These are phyloP conservation scores for Clanis bilineata DNA, from an alignment of 2,888 invertebrate genomes.

Conservation along the genomic window DNA sequence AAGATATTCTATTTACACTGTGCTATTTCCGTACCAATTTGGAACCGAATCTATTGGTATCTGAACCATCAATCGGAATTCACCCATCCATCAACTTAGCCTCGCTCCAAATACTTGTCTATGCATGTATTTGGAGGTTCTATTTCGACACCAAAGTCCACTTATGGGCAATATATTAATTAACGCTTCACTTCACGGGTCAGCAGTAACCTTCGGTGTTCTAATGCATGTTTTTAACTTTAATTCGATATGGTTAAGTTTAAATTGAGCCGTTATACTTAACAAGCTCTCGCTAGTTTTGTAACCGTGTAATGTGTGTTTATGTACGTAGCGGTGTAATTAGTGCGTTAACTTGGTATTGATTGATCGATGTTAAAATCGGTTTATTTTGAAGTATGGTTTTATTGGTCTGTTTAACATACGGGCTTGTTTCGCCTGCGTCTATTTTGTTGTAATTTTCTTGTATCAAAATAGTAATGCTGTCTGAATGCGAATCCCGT, in stretches of 20 bases:
- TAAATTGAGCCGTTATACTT: constrained; percentile 24
- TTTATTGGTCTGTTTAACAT: too few relatives aligned
- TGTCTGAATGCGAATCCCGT: too few relatives aligned
- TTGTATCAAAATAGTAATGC: too few relatives aligned
- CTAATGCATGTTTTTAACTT: constrained; percentile 18
- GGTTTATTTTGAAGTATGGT: too few relatives aligned
- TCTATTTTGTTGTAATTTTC: too few relatives aligned
- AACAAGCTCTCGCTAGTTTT: constrained; percentile 23
- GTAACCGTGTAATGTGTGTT: neutral
- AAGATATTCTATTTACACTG: too few relatives aligned
- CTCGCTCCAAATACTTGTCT: neutral
- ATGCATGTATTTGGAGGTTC: neutral
- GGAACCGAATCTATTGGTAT: too few relatives aligned
- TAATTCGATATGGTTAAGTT: constrained; percentile 24
- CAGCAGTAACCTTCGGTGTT: constrained; percentile 37
- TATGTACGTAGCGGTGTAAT: neutral
- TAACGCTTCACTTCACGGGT: constrained; percentile 44
- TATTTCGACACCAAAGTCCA: neutral
- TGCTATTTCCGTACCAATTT: too few relatives aligned
- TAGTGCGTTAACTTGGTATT: neutral
- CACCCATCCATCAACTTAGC: neutral
- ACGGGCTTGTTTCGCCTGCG: too few relatives aligned
- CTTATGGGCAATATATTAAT: constrained; percentile 39
- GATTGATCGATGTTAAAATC: neutral
- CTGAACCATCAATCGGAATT: neutral